phyloP scores from a whole-genome alignment of 2,888 invertebrate genomes.

The Hypolimnas misippus region DNA sequence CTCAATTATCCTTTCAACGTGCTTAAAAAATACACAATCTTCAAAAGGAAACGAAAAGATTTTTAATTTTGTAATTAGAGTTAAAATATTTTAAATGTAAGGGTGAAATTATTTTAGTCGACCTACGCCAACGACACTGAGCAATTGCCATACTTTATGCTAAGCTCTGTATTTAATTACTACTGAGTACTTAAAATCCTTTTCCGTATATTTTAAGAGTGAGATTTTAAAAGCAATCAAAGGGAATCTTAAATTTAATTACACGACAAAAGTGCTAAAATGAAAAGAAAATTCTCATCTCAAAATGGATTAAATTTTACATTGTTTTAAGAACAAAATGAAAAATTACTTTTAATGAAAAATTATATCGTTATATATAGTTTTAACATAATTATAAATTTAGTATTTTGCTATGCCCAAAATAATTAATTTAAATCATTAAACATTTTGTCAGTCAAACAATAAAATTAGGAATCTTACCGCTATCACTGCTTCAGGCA shows the following conservation, averaged over 20 bases:
- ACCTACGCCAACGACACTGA: slow-evolving; percentile 62
- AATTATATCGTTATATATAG: too few relatives aligned
- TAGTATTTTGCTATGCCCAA: too few relatives aligned
- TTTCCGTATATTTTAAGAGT: slow-evolving; percentile 29
- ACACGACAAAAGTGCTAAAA: slow-evolving; percentile 3
- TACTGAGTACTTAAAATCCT: slow-evolving; percentile 54
- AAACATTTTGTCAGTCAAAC: too few relatives aligned
- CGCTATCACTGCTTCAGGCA: too few relatives aligned
- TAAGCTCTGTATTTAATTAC: slow-evolving; percentile 76
- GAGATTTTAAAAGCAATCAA: slow-evolving; percentile 16
- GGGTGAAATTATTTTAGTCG: slow-evolving; percentile 55
- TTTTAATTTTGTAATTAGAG: slow-evolving; percentile 29
- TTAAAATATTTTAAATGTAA: slow-evolving; percentile 34
- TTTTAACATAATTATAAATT: too few relatives aligned
- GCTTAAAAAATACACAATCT: neutral
- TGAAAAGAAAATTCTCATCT: neutral
- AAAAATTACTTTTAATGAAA: too few relatives aligned
- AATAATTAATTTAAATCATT: too few relatives aligned
- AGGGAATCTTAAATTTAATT: slow-evolving; percentile 3
- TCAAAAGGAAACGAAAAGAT: neutral
- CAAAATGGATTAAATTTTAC: neutral
- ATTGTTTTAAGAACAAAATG: neutral
- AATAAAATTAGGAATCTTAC: too few relatives aligned
- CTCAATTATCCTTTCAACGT: neutral
- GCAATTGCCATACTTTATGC: slow-evolving; percentile 74